Evolutionary conservation across 2,888 invertebrate genomes (phyloP), one percentile per base, ranked within the genome.

Genomic region (Endomychus coccineus): DNA sequence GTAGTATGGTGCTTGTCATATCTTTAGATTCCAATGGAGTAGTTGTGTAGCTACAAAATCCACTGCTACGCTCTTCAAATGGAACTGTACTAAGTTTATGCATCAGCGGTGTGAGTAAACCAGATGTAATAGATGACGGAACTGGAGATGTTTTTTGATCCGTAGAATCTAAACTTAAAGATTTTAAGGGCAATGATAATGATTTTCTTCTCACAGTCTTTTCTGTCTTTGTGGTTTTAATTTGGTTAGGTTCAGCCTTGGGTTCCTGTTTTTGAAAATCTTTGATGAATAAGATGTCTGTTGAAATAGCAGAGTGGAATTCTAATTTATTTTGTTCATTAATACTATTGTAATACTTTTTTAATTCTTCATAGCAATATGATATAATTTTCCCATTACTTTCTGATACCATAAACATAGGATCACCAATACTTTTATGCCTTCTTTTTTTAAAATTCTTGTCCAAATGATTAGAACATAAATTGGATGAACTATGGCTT

Each of bases 31-130:
- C 38, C n/a, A 38, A 14, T 5, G 38, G 38, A 0, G 82, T 82
- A 47, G 77, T 75, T 24, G 82, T 80, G 47, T 78, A 69, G 52
- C 78, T 80, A 49, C 77, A 77, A 55, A 80, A 80, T 0, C 79
- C 79, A 40, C 78, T 78, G 1, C 79, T 78, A 46, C 74, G 72
- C 46, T 82, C 81, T 29, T 75, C 77, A 46, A 78, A 71, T 1
- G 83, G 83, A 39, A 86, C 59, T 30, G 85, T 73, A 46, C 83
- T 84, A 24, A 87, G 59, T 57, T 86, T 87, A 16, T 85, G 83
- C 83, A 88, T 84, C 1, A 87, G 58, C 0, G 88, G 88, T 0
- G 87, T 87, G 31, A 87, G 55, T 40, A 83, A 84, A 0, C 85
- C 75, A 0, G 83, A 82, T 2, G 45, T 38, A n/a, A n/a, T n/a